Conservation (phyloP, 2,888 invertebrate species). For the Dryomyza anilis region DNA sequence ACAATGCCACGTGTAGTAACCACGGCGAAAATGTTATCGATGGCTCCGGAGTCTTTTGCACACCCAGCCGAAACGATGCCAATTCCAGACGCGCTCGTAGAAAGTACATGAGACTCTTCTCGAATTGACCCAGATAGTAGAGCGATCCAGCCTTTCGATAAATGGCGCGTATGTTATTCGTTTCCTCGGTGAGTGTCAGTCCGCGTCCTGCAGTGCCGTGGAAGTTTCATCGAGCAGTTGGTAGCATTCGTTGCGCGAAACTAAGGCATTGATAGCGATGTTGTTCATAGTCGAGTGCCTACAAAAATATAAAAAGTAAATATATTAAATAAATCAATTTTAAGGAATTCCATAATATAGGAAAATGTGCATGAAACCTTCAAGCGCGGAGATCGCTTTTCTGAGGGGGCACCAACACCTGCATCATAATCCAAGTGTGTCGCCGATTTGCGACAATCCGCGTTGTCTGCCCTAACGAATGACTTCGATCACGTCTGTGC, state of each 20-base stretch:
- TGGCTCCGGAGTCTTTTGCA: conserved; percentile 92
- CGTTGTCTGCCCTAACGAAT: conserved; percentile 34
- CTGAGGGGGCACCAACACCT: conserved; percentile 29
- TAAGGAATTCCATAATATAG: not conserved
- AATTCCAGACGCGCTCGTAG: conserved; percentile 83
- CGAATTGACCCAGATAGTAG: conserved; percentile 91
- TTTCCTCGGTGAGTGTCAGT: conserved; percentile 77
- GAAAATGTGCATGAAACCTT: conserved; percentile 35
- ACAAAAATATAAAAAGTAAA: not conserved
- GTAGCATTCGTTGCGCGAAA: conserved; percentile 88
- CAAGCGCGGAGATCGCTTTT: conserved; percentile 35
- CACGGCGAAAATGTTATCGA: conserved; percentile 83
- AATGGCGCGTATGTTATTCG: conserved; percentile 74
- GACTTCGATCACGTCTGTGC: conserved; percentile 41
- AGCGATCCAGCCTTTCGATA: conserved; percentile 92
- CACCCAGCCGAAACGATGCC: conserved; percentile 73
- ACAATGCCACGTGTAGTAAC: conserved; percentile 34
- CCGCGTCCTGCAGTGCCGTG: conserved; percentile 78
- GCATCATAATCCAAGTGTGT: conserved; percentile 39
- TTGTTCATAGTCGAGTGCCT: conserved; percentile 89
- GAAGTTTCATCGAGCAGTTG: conserved; percentile 83
- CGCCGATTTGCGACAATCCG: conserved; percentile 22
- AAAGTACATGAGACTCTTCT: conserved; percentile 89
- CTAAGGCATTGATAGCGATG: conserved; percentile 82
- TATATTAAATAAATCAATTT: not conserved